phyloP scores from a whole-genome alignment of 2,113 vertebrate species.

The Coturnix japonica region DNA sequence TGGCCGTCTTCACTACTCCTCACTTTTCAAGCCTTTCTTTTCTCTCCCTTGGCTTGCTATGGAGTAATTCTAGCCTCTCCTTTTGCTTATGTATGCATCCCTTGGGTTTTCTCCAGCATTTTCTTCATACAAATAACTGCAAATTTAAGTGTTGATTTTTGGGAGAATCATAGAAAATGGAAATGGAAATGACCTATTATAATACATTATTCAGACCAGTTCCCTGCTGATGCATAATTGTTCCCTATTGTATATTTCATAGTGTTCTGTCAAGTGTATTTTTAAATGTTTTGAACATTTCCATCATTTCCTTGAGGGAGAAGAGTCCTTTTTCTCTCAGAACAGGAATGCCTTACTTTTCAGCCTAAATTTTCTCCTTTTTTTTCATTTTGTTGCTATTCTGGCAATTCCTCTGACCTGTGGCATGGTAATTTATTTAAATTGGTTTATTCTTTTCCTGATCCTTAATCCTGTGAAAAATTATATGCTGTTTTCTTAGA shows the following conservation, averaged over 20 bases:
- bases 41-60: constrained; percentile 42
- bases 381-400: neutral
- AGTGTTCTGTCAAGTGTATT: constrained; percentile 58
- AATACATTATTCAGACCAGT: constrained; percentile 62
- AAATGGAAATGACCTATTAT: constrained; percentile 70
- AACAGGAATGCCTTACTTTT: neutral
- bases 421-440: neutral
- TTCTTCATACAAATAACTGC: constrained; percentile 65
- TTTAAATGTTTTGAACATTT: constrained; percentile 50
- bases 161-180: constrained; percentile 62
- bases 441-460: neutral
- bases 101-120: constrained; percentile 57
- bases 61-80: constrained; percentile 53
- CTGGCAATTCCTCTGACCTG: neutral
- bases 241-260: constrained; percentile 67
- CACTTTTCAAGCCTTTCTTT: constrained; percentile 8
- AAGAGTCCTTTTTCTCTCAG: constrained; percentile 6
- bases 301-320: constrained; percentile 43
- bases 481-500: neutral
- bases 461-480: neutral
- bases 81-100: constrained; percentile 55
- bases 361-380: neutral
- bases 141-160: constrained; percentile 72
- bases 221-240: constrained; percentile 63
- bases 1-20: neutral